Conservation (phyloP, 2,888 invertebrate genomes). For the Serripes groenlandicus region DNA sequence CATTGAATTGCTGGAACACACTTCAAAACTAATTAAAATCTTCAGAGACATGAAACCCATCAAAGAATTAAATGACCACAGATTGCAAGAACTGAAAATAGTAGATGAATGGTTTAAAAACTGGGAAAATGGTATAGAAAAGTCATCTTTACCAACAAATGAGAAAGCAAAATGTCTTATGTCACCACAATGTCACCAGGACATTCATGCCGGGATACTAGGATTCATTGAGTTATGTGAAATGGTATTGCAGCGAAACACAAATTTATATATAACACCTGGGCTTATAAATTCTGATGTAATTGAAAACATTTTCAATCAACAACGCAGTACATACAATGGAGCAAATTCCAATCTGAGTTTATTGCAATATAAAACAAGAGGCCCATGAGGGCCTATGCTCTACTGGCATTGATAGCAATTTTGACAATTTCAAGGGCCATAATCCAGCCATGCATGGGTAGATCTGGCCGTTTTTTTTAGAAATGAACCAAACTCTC, state of each 20-base stretch:
- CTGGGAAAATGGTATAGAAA: slow-evolving; percentile 9
- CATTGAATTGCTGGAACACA: slow-evolving; percentile 42
- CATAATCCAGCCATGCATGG: too few relatives aligned
- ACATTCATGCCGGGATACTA: slow-evolving; percentile 27
- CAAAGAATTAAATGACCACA: slow-evolving; percentile 9
- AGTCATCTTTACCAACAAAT: neutral
- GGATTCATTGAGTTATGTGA: slow-evolving; percentile 28
- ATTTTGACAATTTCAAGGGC: too few relatives aligned
- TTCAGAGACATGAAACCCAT: slow-evolving; percentile 44
- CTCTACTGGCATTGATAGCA: too few relatives aligned
- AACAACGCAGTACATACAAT: slow-evolving; percentile 42
- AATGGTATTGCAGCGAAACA: neutral
- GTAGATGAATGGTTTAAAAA: slow-evolving; percentile 34
- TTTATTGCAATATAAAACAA: slow-evolving; percentile 27
- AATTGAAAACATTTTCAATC: slow-evolving; percentile 46
- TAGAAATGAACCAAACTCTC: too few relatives aligned
- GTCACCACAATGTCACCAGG: slow-evolving; percentile 35
- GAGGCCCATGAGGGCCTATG: too few relatives aligned
- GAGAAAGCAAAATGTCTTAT: slow-evolving; percentile 13
- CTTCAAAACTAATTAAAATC: slow-evolving; percentile 34
- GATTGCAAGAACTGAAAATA: slow-evolving; percentile 2
- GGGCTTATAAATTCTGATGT: slow-evolving; percentile 38
- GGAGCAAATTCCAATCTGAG: slow-evolving; percentile 44
- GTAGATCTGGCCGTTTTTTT: too few relatives aligned
- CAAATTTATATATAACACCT: neutral